These are phyloP conservation scores for Brachionus sp. DNA, from an alignment of 1,140 invertebrate species.

Conservation along the genomic window DNA sequence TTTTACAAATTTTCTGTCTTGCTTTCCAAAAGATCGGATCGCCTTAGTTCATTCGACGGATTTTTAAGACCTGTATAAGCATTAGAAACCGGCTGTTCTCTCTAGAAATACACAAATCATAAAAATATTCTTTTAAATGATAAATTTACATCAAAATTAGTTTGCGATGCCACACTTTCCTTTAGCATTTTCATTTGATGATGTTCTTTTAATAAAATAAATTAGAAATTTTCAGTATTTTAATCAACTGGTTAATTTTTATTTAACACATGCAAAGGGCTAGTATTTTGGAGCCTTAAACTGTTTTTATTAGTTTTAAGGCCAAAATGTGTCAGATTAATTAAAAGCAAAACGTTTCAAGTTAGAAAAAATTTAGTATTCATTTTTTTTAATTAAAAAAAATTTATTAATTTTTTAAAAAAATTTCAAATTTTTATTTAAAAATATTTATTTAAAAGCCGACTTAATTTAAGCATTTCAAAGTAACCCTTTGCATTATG, in stretches of 20 bases:
- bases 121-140: neutral
- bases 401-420: neutral
- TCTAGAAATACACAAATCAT: neutral
- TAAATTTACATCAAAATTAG: neutral
- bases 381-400: neutral
- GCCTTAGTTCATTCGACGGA: neutral
- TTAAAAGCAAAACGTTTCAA: neutral
- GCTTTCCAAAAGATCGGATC: neutral
- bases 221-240: neutral
- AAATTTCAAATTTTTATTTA: neutral
- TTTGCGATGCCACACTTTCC: neutral
- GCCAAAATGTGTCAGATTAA: neutral
- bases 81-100: neutral
- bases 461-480: neutral
- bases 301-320: neutral
- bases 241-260: neutral
- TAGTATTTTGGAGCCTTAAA: neutral
- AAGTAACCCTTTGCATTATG: constrained; percentile 34
- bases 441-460: neutral
- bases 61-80: neutral
- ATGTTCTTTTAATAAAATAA: neutral
- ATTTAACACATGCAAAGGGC: constrained; percentile 10
- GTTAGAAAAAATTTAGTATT: neutral
- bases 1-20: neutral
- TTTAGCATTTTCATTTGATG: neutral